phyloP scores from a whole-genome alignment of 1,140 invertebrate species.

The Ephestia elutella region DNA sequence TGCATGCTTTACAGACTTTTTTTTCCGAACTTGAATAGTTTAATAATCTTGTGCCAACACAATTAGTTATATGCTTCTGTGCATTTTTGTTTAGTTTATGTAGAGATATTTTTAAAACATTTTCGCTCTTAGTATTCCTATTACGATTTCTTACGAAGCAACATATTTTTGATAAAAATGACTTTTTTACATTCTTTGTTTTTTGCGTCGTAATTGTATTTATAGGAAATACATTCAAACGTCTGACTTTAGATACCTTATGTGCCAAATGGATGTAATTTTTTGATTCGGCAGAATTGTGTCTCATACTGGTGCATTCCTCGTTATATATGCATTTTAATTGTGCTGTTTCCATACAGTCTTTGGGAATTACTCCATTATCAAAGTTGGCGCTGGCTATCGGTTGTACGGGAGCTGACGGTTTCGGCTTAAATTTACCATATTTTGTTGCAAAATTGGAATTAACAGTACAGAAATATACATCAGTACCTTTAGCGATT shows the following conservation, averaged over 20 bases:
- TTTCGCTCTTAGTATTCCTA: not conserved
- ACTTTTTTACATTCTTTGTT: constrained; percentile 8
- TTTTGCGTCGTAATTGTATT: constrained; percentile 9
- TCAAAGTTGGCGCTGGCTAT: not conserved
- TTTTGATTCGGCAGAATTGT: not conserved
- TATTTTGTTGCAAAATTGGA: not conserved
- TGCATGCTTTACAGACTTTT: not conserved
- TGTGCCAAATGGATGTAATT: not conserved
- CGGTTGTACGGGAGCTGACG: not conserved
- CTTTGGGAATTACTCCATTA: not conserved
- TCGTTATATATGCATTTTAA: not conserved
- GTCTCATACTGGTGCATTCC: not conserved
- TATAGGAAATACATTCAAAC: constrained; percentile 12
- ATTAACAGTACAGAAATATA: constrained; percentile 6
- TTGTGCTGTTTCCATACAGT: not conserved
- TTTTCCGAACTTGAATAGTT: not conserved
- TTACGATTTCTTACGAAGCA: constrained; percentile 6
- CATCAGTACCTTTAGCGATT: constrained; percentile 4
- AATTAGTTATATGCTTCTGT: not conserved
- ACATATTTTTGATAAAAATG: constrained; percentile 15
- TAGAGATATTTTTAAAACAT: not conserved
- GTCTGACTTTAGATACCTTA: constrained; percentile 5
- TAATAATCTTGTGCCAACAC: not conserved
- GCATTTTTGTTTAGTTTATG: not conserved
- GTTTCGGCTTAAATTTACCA: not conserved